Base-by-base conservation (phyloP, 2,797 vertebrate species). In the Alcedo quadribrachys region DNA sequence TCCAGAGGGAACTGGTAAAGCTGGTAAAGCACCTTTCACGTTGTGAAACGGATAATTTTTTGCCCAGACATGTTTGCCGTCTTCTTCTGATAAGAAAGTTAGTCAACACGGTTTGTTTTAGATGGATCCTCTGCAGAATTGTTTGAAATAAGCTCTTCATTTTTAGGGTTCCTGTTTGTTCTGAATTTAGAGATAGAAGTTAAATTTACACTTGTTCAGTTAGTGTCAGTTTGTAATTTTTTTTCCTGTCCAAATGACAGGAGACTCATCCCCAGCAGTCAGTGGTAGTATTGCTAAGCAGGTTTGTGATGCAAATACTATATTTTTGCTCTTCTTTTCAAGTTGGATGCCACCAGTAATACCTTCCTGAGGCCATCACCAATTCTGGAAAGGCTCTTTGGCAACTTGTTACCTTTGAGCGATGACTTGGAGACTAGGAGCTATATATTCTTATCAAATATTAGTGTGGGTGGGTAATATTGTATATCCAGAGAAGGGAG, bases 351-450 rank as follows among this genome's bases (percentile, higher is more conserved):
- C 40, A 67, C 33, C 27, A 45, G 11, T 21, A 60, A 27, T 25
- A 45, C 8, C n/a, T 89, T 84, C 6, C 45, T 0, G 0, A 7
- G 51, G 4, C 22, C 32, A 33, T 61, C 35, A 63, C 11, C 1
- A 4, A 15, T 42, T 60, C 85, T 24, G 25, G 53, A 62, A 67
- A 21, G 40, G 3, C 9, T 85, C 22, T 82, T 82, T 15, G 7
- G 21, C 11, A 87, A 27, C 35, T 76, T 67, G 3, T 32, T 83
- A 22, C 32, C 19, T 51, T 42, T 89, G 4, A 71, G 10, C 21
- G 30, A 22, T 9, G 15, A 57, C 89, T 85, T 87, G 55, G 45
- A 58, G 43, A 58, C 11, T 7, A 24, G 32, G 50, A 66, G 46
- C 21, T 74, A 10, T 53, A 27, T 68, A 43, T 46, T 71, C 27